phyloP scores from a whole-genome alignment of 2,113 vertebrate genomes.

The Fulmarus glacialis region DNA sequence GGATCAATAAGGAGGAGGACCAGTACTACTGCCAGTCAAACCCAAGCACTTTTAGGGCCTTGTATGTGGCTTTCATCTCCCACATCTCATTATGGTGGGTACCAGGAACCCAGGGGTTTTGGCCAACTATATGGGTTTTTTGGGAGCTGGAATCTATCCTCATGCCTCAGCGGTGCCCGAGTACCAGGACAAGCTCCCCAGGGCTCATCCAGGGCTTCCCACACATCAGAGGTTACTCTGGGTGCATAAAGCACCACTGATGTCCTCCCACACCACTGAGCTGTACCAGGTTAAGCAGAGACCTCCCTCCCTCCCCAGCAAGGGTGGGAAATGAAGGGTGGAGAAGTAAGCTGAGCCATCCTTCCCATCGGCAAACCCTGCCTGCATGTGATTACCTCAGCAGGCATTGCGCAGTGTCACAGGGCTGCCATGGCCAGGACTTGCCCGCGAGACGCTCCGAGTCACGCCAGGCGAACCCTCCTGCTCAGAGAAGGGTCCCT shows the following conservation, averaged over 20 bases:
- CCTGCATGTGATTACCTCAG: not conserved
- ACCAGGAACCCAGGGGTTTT: not conserved
- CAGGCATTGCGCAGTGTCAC: fast-evolving
- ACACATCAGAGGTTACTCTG: not conserved
- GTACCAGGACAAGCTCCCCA: not conserved
- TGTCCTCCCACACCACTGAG: not conserved
- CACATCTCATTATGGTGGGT: not conserved
- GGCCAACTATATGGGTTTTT: not conserved
- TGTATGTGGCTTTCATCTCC: not conserved
- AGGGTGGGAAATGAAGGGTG: not conserved
- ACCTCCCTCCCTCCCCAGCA: not conserved
- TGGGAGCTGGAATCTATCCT: not conserved
- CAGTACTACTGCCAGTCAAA: not conserved
- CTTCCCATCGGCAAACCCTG: not conserved
- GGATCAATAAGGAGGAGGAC: not conserved
- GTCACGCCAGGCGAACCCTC: not conserved
- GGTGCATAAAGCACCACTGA: not conserved
- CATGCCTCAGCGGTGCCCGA: not conserved
- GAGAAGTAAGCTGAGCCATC: not conserved
- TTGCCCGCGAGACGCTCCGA: fast-evolving
- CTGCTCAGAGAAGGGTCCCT: not conserved
- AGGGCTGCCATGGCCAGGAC: not conserved
- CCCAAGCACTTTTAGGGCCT: not conserved
- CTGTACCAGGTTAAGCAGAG: not conserved
- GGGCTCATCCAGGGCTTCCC: not conserved